Evolutionary conservation across 2,888 invertebrate genomes (phyloP).

Genomic region (Hypsopygia costalis): DNA sequence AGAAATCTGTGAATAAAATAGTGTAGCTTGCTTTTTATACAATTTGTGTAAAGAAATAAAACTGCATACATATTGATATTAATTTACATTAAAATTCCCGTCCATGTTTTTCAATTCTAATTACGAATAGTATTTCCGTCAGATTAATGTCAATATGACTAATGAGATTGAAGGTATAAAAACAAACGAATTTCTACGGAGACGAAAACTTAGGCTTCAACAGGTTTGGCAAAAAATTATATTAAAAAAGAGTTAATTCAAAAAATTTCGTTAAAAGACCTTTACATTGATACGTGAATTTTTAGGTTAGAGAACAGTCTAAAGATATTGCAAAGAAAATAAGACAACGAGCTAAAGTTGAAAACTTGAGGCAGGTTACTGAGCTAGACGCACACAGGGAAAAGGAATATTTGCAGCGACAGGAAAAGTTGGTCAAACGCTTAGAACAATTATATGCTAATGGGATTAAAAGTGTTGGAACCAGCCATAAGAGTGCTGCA

Average conservation of each 20-base stretch:
- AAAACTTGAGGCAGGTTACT: conserved; percentile 51
- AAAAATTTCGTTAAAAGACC: conserved; percentile 19
- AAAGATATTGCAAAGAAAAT: conserved; percentile 74
- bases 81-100: no score
- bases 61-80: no score
- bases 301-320: conserved; percentile 76
- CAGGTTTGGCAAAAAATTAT: conserved; percentile 51
- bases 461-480: conserved; percentile 54
- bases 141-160: conserved; percentile 55
- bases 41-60: no score
- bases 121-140: background rate
- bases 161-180: conserved; percentile 55
- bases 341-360: conserved; percentile 63
- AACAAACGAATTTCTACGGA: conserved; percentile 73
- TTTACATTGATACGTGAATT: conserved; percentile 21
- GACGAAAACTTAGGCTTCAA: conserved; percentile 69
- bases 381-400: conserved; percentile 54
- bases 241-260: conserved; percentile 8
- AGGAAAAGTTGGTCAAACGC: conserved; percentile 58
- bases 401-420: conserved; percentile 55
- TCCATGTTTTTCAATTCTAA: no score
- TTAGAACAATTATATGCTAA: conserved; percentile 56
- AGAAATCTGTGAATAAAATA: no score
- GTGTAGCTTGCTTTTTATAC: no score
- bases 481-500: conserved; percentile 53